Evolutionary conservation across 2,113 vertebrate species (phyloP).

Genomic region (Pseudorhombus dupliciocellatus): DNA sequence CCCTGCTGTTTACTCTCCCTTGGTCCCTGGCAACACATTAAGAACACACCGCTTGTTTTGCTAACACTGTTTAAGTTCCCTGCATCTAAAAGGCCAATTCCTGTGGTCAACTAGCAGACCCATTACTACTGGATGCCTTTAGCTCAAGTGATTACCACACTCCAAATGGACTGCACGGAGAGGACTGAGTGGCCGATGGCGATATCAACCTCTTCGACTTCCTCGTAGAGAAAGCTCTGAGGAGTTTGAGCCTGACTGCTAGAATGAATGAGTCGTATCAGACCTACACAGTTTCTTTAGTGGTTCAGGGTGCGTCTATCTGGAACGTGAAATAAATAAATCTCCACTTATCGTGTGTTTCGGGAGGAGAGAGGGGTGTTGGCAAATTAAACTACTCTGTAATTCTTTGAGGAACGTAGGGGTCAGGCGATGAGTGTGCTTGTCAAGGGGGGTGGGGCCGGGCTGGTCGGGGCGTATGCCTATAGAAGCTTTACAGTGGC

Average conservation of each 20-base stretch:
- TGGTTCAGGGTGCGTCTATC: constrained; percentile 47
- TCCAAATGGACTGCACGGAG: constrained; percentile 38
- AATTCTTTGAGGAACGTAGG: constrained; percentile 45
- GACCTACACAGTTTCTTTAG: constrained; percentile 32
- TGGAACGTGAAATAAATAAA: constrained; percentile 61
- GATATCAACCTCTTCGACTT: not conserved
- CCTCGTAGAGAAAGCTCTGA: not conserved
- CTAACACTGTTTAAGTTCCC: constrained; percentile 85
- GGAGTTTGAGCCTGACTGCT: constrained; percentile 4
- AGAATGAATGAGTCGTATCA: constrained; percentile 18
- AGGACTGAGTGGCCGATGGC: constrained; percentile 25
- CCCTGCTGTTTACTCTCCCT: constrained; percentile 44
- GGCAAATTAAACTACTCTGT: constrained; percentile 70
- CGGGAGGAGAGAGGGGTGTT: constrained; percentile 48
- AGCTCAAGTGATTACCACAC: constrained; percentile 46
- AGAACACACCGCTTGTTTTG: constrained; percentile 77
- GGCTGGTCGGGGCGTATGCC: constrained; percentile 27
- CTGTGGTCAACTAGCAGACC: constrained; percentile 53
- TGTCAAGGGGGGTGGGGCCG: not conserved
- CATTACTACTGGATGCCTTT: constrained; percentile 55
- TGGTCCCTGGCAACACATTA: constrained; percentile 76
- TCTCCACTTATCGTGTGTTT: constrained; percentile 42
- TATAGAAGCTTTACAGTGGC: constrained; percentile 19
- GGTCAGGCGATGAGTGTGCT: constrained; percentile 24
- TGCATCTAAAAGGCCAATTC: constrained; percentile 72